A percentile compares a stretch with the other conserved stretches of the same genome.
Evolutionary conservation across 2,888 invertebrate species (phyloP).

Genomic region (Pandemis heparana): DNA sequence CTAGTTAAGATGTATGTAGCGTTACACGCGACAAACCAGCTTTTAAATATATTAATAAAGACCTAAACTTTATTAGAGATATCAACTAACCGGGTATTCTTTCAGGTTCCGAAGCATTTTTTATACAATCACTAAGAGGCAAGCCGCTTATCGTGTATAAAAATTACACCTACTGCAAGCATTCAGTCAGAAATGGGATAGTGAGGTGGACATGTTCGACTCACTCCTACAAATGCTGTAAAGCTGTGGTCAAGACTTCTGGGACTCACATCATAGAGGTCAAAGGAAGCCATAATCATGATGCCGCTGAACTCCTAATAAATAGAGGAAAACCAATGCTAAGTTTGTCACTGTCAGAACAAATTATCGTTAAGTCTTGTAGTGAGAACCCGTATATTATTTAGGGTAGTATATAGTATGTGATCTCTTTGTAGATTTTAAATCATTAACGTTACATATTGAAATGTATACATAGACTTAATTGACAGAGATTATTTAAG

Average conservation of each 20-base stretch:
- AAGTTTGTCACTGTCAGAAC: slow-evolving; percentile 46
- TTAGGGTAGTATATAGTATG: neutral
- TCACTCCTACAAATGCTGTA: slow-evolving; percentile 77
- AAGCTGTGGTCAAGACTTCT: slow-evolving; percentile 75
- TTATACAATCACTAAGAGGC: slow-evolving; percentile 74
- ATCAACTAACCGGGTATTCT: slow-evolving; percentile 23
- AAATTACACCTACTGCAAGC: slow-evolving; percentile 75
- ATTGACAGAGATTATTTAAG: neutral
- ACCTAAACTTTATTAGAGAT: neutral
- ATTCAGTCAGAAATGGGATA: slow-evolving; percentile 68
- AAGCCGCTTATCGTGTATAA: slow-evolving; percentile 73
- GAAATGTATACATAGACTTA: neutral
- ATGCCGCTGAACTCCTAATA: slow-evolving; percentile 70
- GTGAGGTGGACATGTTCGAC: slow-evolving; percentile 79
- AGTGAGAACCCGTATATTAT: slow-evolving; percentile 35
- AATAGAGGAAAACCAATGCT: slow-evolving; percentile 56
- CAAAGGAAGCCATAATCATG: slow-evolving; percentile 75
- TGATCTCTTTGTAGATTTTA: slow-evolving; percentile 4
- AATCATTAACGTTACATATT: neutral
- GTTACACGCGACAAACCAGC: too few relatives aligned
- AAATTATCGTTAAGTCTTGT: slow-evolving; percentile 41
- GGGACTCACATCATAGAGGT: slow-evolving; percentile 70
- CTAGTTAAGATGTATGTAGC: too few relatives aligned
- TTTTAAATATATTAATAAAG: neutral
- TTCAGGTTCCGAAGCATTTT: slow-evolving; percentile 60